Percentiles rank a stretch among this genome's conserved stretches.
phyloP scores from a whole-genome alignment of 1,140 invertebrate species.

The Marisa cornuarietis region DNA sequence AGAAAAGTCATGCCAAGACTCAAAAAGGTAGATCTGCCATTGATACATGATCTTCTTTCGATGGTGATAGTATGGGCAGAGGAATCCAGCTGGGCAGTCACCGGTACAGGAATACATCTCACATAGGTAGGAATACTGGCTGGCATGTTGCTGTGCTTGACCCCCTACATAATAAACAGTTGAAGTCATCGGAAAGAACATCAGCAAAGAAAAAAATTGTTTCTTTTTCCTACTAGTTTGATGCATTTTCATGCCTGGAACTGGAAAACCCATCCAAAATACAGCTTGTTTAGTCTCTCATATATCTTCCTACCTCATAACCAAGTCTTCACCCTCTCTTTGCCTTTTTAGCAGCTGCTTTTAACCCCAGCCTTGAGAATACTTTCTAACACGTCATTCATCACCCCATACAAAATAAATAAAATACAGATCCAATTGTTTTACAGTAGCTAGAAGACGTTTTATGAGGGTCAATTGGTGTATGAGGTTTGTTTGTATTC shows the following conservation, averaged over 20 bases:
- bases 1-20: conserved; percentile 2
- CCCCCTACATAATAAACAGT: background rate
- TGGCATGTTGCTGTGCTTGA: background rate
- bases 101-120: background rate
- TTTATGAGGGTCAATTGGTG: too few relatives aligned
- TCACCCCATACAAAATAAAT: too few relatives aligned
- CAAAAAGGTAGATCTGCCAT: background rate
- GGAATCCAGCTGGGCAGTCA: background rate
- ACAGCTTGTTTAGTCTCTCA: too few relatives aligned
- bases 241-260: too few relatives aligned
- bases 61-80: conserved; percentile 14
- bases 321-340: too few relatives aligned
- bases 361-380: too few relatives aligned
- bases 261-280: background rate
- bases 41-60: background rate
- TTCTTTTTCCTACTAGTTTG: background rate
- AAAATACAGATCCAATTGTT: too few relatives aligned
- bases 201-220: background rate
- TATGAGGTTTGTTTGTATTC: too few relatives aligned
- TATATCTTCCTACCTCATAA: too few relatives aligned
- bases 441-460: too few relatives aligned
- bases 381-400: too few relatives aligned
- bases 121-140: conserved; percentile 14
- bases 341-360: too few relatives aligned
- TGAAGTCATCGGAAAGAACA: background rate